These are phyloP conservation scores for Branchinecta lynchi DNA, from an alignment of 1,140 invertebrate species.

Conservation along the genomic window DNA sequence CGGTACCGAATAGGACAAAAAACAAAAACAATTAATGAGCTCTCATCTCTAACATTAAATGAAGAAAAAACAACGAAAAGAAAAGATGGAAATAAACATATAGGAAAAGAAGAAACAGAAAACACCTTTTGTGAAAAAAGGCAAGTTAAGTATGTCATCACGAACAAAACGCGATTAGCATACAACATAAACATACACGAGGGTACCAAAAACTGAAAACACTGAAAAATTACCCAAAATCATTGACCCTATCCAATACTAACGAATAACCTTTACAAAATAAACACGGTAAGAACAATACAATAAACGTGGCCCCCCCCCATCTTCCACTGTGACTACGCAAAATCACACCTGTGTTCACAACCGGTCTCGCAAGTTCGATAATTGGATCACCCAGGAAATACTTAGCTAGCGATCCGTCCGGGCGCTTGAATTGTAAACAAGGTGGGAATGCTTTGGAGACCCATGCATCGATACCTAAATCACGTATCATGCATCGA, in stretches of 20 bases:
- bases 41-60: too few relatives aligned
- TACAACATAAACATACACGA: conserved; percentile 4
- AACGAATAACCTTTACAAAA: background rate
- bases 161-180: background rate
- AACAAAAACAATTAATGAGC: background rate
- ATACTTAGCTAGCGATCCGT: conserved; percentile 1
- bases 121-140: background rate
- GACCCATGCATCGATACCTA: background rate
- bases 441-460: conserved; percentile 1
- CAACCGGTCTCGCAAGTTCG: background rate
- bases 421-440: background rate
- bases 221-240: background rate
- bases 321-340: background rate
- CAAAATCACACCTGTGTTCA: background rate
- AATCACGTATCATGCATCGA: conserved; percentile 2
- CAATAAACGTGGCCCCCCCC: background rate
- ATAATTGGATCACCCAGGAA: conserved; percentile 1
- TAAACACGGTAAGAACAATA: background rate
- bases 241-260: background rate
- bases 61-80: too few relatives aligned
- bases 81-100: conserved; percentile 1
- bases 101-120: background rate
- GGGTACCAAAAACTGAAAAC: background rate
- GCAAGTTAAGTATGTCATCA: background rate
- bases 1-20: conserved; percentile 3